phyloP scores from a whole-genome alignment of 92 coral and sea anemone species.

The Metridium senile region DNA sequence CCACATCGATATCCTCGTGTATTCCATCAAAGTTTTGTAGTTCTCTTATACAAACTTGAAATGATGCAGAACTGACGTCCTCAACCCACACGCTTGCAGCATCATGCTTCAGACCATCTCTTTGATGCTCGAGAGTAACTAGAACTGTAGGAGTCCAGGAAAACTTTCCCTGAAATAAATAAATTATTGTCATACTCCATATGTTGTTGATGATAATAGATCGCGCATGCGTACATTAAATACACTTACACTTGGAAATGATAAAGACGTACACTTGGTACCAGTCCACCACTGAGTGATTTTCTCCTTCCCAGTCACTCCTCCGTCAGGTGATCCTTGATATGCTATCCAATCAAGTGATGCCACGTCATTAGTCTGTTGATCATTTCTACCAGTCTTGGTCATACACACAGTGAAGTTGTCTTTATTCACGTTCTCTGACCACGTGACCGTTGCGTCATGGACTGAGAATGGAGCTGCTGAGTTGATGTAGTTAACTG shows the following conservation, averaged over 20 bases:
- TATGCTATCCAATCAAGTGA: constrained; percentile 47
- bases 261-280: constrained; percentile 30
- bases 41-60: constrained; percentile 28
- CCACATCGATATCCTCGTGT: constrained; percentile 21
- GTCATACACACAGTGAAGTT: constrained; percentile 29
- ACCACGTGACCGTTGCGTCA: constrained; percentile 42
- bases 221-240: not conserved
- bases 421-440: constrained; percentile 28
- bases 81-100: constrained; percentile 31
- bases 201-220: no score
- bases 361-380: not conserved
- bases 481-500: constrained; percentile 38
- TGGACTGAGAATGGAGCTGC: constrained; percentile 16
- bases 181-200: no score
- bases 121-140: constrained; percentile 18
- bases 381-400: constrained; percentile 39
- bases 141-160: not conserved
- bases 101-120: constrained; percentile 16
- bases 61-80: not conserved
- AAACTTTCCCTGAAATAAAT: not conserved
- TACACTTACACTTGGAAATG: constrained; percentile 23
- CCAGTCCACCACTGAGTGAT: constrained; percentile 17
- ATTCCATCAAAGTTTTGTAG: constrained; percentile 39
- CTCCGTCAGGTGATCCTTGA: constrained; percentile 49
- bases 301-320: constrained; percentile 23